These are phyloP conservation scores for Siderastrea siderea DNA, from an alignment of 92 coral and sea anemone species.

Conservation along the genomic window DNA sequence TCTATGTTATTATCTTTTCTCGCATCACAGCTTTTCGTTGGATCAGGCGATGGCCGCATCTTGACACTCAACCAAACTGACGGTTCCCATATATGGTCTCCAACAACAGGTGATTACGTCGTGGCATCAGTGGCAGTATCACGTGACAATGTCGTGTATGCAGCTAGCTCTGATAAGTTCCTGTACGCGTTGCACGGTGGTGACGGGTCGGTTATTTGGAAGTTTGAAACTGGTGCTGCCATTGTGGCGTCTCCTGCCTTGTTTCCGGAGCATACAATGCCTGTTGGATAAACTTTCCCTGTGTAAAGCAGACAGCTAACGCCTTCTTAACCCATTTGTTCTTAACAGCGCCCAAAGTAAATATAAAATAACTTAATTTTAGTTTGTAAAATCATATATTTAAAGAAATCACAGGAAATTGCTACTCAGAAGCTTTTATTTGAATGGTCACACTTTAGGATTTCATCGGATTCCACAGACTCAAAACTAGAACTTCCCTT, in stretches of 20 bases:
- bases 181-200: constrained; percentile 81
- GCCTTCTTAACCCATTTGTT: not conserved
- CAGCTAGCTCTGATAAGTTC: constrained; percentile 80
- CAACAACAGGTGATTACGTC: constrained; percentile 82
- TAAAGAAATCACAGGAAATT: not conserved
- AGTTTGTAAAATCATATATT: too few species aligned
- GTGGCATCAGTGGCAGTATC: constrained; percentile 80
- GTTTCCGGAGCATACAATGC: constrained; percentile 69
- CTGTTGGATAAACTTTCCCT: constrained; percentile 24
- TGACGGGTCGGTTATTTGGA: constrained; percentile 88
- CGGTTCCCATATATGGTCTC: constrained; percentile 82
- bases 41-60: constrained; percentile 90
- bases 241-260: constrained; percentile 76
- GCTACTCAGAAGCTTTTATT: not conserved
- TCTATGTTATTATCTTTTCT: not conserved
- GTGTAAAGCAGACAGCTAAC: not conserved
- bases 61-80: constrained; percentile 82
- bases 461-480: too few species aligned
- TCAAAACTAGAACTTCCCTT: too few species aligned
- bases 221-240: constrained; percentile 82
- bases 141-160: constrained; percentile 77
- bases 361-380: not conserved
- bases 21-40: constrained; percentile 69
- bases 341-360: not conserved
- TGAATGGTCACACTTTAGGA: too few species aligned